Conservation (phyloP, 2,888 invertebrate genomes). For the Drosophila kanekoi region DNA sequence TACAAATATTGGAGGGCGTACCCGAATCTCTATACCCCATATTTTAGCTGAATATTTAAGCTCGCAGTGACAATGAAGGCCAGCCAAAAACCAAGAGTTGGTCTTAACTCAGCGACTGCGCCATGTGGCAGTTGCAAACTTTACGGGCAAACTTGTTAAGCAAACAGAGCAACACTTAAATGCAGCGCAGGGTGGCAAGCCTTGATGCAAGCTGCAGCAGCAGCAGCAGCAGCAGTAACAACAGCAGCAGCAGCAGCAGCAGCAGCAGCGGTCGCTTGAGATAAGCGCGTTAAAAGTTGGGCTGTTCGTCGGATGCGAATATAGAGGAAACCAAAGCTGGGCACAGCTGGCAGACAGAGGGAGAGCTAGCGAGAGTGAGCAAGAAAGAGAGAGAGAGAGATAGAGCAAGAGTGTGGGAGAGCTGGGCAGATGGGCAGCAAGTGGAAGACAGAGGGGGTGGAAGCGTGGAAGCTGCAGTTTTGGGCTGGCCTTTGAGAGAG, state of each 20-base stretch:
- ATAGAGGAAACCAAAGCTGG: constrained; percentile 3
- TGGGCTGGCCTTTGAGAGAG: constrained; percentile 14
- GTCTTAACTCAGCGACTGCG: constrained; percentile 19
- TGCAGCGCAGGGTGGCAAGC: constrained; percentile 23
- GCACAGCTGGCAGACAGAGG: neutral
- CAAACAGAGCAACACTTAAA: constrained; percentile 63
- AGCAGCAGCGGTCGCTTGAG: constrained; percentile 43
- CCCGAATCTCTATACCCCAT: neutral
- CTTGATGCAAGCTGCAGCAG: constrained; percentile 9
- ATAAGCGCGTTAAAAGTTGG: constrained; percentile 73
- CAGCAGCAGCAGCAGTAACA: constrained; percentile 10
- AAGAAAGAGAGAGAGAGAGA: neutral
- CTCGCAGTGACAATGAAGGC: constrained; percentile 11
- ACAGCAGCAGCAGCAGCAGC: constrained; percentile 14
- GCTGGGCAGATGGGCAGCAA: neutral
- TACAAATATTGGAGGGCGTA: neutral
- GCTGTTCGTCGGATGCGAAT: constrained; percentile 23
- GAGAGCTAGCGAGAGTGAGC: neutral
- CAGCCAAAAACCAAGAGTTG: constrained; percentile 21
- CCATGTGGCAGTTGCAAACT: constrained; percentile 58
- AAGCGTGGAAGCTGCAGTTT: constrained; percentile 7
- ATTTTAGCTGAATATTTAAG: neutral
- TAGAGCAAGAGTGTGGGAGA: neutral
- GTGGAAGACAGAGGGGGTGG: no score
- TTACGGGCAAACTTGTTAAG: constrained; percentile 72